A percentile compares a stretch with the other conserved stretches of the same genome.
Conservation (phyloP, 2,797 vertebrate species). For the Tauraco hartlaubi region DNA sequence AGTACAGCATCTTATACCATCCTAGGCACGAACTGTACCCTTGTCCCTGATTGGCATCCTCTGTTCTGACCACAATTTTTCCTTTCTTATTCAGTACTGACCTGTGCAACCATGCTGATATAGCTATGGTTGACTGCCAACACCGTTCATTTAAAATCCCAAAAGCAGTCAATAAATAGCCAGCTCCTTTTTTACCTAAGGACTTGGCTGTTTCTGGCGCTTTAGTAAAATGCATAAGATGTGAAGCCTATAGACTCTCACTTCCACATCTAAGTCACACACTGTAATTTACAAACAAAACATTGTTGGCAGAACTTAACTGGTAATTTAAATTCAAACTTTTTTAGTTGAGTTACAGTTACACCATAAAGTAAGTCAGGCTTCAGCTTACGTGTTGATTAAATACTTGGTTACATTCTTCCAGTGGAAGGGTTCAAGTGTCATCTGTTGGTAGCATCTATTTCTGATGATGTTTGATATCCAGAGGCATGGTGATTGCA, state of each 20-base stretch:
- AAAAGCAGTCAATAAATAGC: not conserved
- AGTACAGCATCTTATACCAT: not conserved
- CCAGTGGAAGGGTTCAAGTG: not conserved
- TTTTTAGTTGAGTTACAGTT: not conserved
- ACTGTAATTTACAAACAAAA: not conserved
- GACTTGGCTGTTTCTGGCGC: not conserved
- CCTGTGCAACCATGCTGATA: not conserved
- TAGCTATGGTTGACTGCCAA: not conserved
- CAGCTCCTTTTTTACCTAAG: not conserved
- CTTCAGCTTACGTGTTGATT: not conserved
- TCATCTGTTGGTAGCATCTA: not conserved
- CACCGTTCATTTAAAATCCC: not conserved
- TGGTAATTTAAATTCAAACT: not conserved
- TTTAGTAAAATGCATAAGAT: not conserved
- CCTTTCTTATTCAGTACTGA: not conserved
- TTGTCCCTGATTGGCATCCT: not conserved
- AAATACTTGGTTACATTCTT: not conserved
- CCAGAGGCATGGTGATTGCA: not conserved
- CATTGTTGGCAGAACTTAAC: not conserved
- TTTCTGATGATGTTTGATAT: not conserved
- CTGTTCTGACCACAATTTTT: not conserved
- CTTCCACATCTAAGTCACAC: not conserved
- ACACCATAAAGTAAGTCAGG: not conserved
- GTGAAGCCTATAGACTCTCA: not conserved
- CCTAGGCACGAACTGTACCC: not conserved